A percentile compares a stretch with the other conserved stretches of the same genome.
These are phyloP conservation scores for Drosophila kambysellisi DNA, from an alignment of 2,888 invertebrate genomes.

Conservation along the genomic window DNA sequence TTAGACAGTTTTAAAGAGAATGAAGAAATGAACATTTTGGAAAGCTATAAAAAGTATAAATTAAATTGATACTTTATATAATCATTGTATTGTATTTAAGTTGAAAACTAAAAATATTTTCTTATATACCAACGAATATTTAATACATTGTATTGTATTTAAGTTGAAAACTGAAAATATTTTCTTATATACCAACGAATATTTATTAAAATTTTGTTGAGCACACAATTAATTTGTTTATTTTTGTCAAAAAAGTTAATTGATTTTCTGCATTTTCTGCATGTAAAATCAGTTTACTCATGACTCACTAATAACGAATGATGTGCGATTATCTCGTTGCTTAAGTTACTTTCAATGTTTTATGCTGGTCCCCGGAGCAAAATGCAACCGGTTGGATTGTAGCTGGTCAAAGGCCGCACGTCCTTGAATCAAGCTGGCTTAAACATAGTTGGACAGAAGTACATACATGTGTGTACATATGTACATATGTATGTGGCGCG, in stretches of 20 bases:
- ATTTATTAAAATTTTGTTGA: neutral
- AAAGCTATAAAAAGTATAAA: neutral
- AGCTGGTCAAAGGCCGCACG: constrained; percentile 64
- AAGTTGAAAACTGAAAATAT: too few species aligned
- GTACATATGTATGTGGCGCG: neutral
- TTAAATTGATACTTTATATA: neutral
- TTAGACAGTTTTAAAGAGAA: too few species aligned
- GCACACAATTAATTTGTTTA: too few species aligned
- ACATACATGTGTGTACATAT: neutral
- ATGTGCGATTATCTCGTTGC: constrained; percentile 3
- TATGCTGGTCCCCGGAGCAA: neutral
- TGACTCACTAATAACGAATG: constrained; percentile 21
- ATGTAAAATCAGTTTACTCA: neutral
- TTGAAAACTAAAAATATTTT: neutral
- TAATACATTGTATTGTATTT: too few species aligned
- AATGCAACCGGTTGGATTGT: constrained; percentile 56
- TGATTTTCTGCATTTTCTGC: neutral
- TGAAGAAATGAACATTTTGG: too few species aligned
- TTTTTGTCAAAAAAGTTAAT: neutral
- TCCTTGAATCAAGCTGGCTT: constrained; percentile 54
- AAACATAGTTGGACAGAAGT: constrained; percentile 36
- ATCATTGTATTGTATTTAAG: neutral
- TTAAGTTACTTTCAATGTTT: constrained; percentile 35
- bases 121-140: neutral
- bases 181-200: neutral